Evolutionary conservation across 2,888 invertebrate genomes (phyloP).

Genomic region (Callinectes sapidus): DNA sequence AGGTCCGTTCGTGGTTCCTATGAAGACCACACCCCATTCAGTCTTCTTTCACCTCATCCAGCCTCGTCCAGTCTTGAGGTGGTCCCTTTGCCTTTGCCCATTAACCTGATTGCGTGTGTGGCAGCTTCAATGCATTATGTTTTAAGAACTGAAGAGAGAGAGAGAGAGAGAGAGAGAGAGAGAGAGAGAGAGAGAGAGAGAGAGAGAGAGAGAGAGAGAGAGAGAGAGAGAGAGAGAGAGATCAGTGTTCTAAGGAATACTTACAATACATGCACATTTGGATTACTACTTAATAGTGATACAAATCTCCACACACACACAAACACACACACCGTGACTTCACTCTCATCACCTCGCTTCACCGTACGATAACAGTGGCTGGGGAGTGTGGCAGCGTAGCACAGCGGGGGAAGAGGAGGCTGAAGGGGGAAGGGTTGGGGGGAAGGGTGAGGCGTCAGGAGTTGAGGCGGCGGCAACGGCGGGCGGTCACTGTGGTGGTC

Average conservation of each 20-base stretch:
- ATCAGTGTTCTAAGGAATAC: background rate
- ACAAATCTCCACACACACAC: slow-evolving; percentile 13
- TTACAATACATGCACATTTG: background rate
- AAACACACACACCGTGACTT: background rate
- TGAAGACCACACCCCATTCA: too few relatives aligned
- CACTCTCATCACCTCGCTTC: background rate
- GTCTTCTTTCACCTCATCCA: background rate
- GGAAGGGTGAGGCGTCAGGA: background rate
- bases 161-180: too few relatives aligned
- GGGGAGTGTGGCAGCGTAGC: background rate
- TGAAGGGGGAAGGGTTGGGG: background rate
- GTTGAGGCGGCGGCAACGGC: background rate
- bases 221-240: too few relatives aligned
- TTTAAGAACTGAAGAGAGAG: too few relatives aligned
- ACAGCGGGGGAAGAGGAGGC: background rate
- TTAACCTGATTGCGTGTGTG: background rate
- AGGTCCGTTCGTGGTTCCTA: background rate
- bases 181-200: too few relatives aligned
- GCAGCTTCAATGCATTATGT: background rate
- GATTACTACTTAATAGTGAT: background rate
- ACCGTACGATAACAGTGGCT: background rate
- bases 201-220: too few relatives aligned
- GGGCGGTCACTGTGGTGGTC: slow-evolving; percentile 12
- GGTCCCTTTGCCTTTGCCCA: background rate
- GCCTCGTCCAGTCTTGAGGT: background rate